These are phyloP conservation scores for Elephantulus edwardii DNA, from an alignment of 2,113 vertebrate species.

Conservation along the genomic window DNA sequence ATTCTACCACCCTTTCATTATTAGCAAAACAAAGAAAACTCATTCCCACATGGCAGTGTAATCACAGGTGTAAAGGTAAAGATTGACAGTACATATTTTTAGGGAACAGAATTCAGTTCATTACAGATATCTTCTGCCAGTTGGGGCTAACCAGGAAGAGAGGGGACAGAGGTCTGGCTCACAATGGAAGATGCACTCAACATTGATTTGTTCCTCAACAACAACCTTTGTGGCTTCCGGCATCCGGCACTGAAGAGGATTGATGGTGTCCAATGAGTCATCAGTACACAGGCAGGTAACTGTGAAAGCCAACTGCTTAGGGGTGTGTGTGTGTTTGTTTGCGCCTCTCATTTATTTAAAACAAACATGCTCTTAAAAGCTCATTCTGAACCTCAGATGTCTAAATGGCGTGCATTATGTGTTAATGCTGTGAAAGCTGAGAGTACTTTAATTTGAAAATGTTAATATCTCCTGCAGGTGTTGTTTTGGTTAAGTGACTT, in stretches of 20 bases:
- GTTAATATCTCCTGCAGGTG: conserved; percentile 55
- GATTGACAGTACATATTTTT: background rate
- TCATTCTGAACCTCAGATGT: conserved; percentile 4
- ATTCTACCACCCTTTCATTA: background rate
- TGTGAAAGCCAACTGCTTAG: background rate
- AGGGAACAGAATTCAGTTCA: background rate
- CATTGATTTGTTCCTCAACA: background rate
- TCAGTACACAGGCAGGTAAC: background rate
- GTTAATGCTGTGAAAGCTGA: background rate
- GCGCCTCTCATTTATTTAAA: conserved; percentile 28
- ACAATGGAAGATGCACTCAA: background rate
- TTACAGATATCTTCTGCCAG: background rate
- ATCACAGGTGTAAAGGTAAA: background rate
- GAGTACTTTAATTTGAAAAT: conserved; percentile 56
- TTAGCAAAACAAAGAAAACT: background rate
- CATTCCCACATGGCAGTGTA: background rate
- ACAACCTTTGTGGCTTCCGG: background rate
- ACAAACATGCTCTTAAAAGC: conserved; percentile 26
- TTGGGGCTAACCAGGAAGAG: background rate
- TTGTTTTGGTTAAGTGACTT: conserved; percentile 45
- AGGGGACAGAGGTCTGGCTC: background rate
- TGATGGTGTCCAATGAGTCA: background rate
- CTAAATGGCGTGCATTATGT: background rate
- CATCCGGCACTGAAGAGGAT: background rate
- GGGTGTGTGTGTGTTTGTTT: rapidly evolving